phyloP scores from a whole-genome alignment of 2,113 vertebrate species.

The Rhizomys pruinosus region DNA sequence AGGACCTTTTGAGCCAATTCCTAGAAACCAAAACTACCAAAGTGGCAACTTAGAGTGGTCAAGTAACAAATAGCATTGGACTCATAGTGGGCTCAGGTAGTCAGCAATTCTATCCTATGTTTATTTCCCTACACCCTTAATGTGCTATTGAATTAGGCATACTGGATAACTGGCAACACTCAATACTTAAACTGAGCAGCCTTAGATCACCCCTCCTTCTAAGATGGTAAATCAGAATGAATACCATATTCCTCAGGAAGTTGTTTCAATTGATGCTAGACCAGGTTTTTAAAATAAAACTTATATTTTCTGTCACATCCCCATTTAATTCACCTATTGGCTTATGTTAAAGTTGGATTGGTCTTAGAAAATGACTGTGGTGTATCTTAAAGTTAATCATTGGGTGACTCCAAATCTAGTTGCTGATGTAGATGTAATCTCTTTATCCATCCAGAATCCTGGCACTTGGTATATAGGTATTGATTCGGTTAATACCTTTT shows the following conservation, averaged over 20 bases:
- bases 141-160: not conserved
- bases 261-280: not conserved
- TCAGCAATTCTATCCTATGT: not conserved
- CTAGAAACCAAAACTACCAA: not conserved
- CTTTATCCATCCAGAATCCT: not conserved
- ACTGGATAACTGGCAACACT: not conserved
- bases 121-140: not conserved
- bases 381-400: not conserved
- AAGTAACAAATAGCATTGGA: not conserved
- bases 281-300: slow-evolving; percentile 26
- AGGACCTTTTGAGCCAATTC: not conserved
- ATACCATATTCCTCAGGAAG: not conserved
- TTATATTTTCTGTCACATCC: not conserved
- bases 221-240: slow-evolving; percentile 6
- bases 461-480: not conserved
- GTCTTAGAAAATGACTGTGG: not conserved
- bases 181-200: not conserved
- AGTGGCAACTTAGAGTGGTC: not conserved
- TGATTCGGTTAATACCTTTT: slow-evolving; percentile 6
- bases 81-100: not conserved
- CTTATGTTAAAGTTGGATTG: not conserved
- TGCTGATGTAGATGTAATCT: not conserved
- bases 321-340: slow-evolving; percentile 2
- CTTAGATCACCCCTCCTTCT: not conserved
- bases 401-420: not conserved